phyloP scores from a whole-genome alignment of 2,797 vertebrate genomes.

The Setipinna tenuifilis region DNA sequence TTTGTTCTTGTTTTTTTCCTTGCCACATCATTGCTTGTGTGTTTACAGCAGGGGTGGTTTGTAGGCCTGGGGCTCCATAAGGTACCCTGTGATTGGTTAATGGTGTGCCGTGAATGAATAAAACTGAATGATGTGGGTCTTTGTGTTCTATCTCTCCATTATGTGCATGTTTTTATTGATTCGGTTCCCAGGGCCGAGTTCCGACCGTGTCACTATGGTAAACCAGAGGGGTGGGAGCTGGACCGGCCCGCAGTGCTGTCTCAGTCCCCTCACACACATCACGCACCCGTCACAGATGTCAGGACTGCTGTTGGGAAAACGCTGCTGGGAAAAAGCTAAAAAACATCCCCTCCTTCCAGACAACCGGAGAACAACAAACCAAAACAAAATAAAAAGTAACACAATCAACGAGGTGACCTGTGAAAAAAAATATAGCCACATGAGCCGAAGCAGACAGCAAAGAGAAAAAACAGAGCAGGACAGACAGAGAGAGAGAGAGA shows the following conservation, averaged over 20 bases:
- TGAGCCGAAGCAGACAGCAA: neutral
- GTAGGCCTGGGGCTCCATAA: neutral
- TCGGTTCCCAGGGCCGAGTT: neutral
- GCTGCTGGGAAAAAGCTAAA: neutral
- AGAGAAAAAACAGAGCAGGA: slow-evolving; percentile 31
- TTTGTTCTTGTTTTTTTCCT: neutral
- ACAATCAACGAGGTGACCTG: neutral
- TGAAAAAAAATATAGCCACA: neutral
- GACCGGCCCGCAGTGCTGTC: neutral
- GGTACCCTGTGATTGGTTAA: neutral
- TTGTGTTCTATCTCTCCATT: neutral
- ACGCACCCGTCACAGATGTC: neutral
- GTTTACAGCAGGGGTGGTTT: neutral
- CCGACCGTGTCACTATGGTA: neutral
- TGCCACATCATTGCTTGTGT: neutral
- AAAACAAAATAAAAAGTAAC: neutral
- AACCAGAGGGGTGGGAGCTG: slow-evolving; percentile 4
- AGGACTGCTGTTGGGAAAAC: neutral
- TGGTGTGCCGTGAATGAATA: neutral
- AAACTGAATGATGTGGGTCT: too few species aligned
- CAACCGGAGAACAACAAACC: neutral
- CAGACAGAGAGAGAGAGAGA: slow-evolving; percentile 10
- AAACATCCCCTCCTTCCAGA: neutral
- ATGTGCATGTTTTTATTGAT: neutral
- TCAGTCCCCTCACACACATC: neutral